Base-by-base conservation (phyloP, 2,888 invertebrate species). In the Thecocarcelia acutangulata region DNA sequence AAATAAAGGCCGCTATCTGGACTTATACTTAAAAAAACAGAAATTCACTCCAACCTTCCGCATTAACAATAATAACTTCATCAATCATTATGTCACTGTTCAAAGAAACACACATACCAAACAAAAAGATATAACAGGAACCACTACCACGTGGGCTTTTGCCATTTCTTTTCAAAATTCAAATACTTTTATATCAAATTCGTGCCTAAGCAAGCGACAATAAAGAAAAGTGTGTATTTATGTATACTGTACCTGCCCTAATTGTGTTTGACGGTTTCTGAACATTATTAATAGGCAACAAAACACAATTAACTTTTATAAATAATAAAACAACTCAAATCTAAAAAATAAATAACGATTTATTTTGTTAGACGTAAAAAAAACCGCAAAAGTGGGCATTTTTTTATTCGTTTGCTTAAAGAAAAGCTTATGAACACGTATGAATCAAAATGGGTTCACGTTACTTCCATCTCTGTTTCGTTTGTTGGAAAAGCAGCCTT, bases 131-230 rank as follows among this genome's bases (percentile, higher is more conserved):
- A 48, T 59, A 56, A 13, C 24, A 70, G 1, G 6, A 46, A 37
- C 21, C 3, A 42, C 15, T 2, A 11, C n/a, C 6, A 40, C 64
- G 42, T 12, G 24, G 0, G 2, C 33, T 28, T 42, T 37, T 1
- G 6, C 9, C 15, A 15, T n/a, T 46, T 28, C 17, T 6, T 11
- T 48, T 37, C 15, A 21, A 21, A 50, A 15, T 9, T 24, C 19
- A 52, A 50, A 42, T 13, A 1, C n/a, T 17, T 50, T 50, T 37
- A 42, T 72, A 59, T 56, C 37, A 68, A 79, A 73, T 80, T 42
- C 64, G 52, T 80, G 69, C 80, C 75, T 75, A 75, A 79, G 68
- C 74, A 69, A 24, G 17, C 15, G n/a, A 52, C 28, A 28, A 24
- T 5, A 24, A 24, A 2, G 13, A 28, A 52, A 52, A 52, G n/a